Evolutionary conservation across 1,140 invertebrate genomes (phyloP).

Genomic region (Mesaphorura yosii): DNA sequence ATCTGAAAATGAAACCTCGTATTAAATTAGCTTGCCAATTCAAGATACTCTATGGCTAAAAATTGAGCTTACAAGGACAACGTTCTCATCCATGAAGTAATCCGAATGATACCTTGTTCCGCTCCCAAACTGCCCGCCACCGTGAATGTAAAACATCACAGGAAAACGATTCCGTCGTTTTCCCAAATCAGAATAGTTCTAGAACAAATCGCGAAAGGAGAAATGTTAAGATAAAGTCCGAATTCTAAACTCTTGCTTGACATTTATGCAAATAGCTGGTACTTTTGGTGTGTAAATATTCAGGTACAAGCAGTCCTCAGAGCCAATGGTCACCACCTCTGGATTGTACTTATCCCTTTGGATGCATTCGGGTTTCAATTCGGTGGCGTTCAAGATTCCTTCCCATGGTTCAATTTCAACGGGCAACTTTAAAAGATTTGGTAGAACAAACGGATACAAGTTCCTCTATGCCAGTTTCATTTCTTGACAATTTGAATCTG

Average conservation of each 20-base stretch:
- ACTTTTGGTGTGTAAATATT: constrained; percentile 44
- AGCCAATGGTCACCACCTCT: background rate
- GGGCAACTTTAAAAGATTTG: background rate
- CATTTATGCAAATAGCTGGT: background rate
- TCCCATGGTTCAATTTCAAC: constrained; percentile 5
- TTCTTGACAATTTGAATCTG: background rate
- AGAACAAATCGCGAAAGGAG: background rate
- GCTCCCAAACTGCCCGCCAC: constrained; percentile 4
- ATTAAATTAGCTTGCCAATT: no score
- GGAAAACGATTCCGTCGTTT: constrained; percentile 2
- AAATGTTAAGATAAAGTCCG: background rate
- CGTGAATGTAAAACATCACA: constrained; percentile 9
- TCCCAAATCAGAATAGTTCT: constrained; percentile 1
- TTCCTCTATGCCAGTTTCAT: background rate
- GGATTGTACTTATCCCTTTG: constrained; percentile 10
- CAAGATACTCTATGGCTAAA: no score
- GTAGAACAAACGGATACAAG: no score
- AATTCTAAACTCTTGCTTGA: background rate
- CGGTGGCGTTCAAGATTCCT: constrained; percentile 1
- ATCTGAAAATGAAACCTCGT: no score
- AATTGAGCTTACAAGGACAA: constrained; percentile 37
- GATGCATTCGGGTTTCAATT: background rate
- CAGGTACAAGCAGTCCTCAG: constrained; percentile 45
- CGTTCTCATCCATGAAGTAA: constrained; percentile 30
- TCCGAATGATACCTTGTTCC: background rate